Conservation (phyloP, 2,888 invertebrate species). For the Glaucopsyche alexis region DNA sequence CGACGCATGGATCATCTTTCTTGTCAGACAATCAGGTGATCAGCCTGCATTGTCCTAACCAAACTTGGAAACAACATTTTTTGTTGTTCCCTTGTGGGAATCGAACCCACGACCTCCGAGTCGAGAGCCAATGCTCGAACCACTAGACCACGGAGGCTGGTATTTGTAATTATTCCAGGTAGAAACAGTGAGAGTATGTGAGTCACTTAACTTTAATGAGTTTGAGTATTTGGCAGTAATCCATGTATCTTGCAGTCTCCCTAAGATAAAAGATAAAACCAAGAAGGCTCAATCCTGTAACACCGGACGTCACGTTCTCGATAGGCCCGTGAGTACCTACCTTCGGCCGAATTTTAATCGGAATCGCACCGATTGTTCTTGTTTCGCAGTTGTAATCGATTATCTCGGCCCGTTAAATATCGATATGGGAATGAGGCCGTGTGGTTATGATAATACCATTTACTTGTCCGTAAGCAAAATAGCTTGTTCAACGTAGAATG, state of each 20-base stretch:
- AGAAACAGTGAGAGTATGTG: no score
- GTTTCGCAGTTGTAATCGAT: constrained; percentile 36
- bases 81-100: no score
- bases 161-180: no score
- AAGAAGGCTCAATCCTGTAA: constrained; percentile 52
- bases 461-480: background rate
- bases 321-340: constrained; percentile 46
- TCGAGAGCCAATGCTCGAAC: no score
- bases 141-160: no score
- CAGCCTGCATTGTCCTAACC: no score
- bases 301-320: constrained; percentile 73
- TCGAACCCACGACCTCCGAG: no score
- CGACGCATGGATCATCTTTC: no score
- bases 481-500: background rate
- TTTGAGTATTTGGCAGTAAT: no score
- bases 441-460: constrained; percentile 7
- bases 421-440: constrained; percentile 25
- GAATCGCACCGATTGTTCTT: constrained; percentile 39
- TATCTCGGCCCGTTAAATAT: constrained; percentile 30
- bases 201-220: no score
- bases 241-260: background rate
- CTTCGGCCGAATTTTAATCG: constrained; percentile 39
- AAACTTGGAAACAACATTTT: no score
- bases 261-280: constrained; percentile 46
- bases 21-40: no score